Evolutionary conservation across 1,140 invertebrate species (phyloP).

Genomic region (Dendrolimus punctatus): DNA sequence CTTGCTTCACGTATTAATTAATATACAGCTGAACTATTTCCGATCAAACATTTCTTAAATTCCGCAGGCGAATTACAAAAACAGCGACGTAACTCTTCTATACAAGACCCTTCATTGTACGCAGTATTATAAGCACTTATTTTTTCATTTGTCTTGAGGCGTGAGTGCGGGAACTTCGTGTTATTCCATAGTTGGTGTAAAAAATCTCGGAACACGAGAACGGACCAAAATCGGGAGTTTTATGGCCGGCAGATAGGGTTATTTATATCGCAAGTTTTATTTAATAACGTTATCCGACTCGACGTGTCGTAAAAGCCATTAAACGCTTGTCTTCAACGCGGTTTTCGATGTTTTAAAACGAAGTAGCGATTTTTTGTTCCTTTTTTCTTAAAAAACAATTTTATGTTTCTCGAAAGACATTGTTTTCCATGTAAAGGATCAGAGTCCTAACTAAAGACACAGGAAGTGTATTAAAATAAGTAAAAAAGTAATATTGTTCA

Average conservation of each 20-base stretch:
- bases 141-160: conserved; percentile 8
- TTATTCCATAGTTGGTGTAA: conserved; percentile 20
- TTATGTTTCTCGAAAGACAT: neutral
- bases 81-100: too few relatives aligned
- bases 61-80: too few relatives aligned
- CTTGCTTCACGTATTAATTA: too few relatives aligned
- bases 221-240: conserved; percentile 37
- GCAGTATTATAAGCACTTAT: neutral
- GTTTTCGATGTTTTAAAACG: conserved; percentile 20
- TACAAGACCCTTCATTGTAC: too few relatives aligned
- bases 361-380: conserved; percentile 4
- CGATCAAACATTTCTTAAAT: too few relatives aligned
- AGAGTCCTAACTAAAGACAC: too few relatives aligned
- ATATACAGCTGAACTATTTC: too few relatives aligned
- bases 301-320: conserved; percentile 32
- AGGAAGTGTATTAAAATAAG: too few relatives aligned
- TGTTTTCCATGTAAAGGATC: too few relatives aligned
- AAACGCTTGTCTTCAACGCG: conserved; percentile 22
- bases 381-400: neutral
- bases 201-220: conserved; percentile 25
- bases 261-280: conserved; percentile 47
- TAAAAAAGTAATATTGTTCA: too few relatives aligned
- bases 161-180: conserved; percentile 14
- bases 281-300: conserved; percentile 46
- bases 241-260: conserved; percentile 44